A percentile compares a stretch with the other conserved stretches of the same genome.
Conservation (phyloP, 2,888 invertebrate genomes). For the Ophraella communa region DNA sequence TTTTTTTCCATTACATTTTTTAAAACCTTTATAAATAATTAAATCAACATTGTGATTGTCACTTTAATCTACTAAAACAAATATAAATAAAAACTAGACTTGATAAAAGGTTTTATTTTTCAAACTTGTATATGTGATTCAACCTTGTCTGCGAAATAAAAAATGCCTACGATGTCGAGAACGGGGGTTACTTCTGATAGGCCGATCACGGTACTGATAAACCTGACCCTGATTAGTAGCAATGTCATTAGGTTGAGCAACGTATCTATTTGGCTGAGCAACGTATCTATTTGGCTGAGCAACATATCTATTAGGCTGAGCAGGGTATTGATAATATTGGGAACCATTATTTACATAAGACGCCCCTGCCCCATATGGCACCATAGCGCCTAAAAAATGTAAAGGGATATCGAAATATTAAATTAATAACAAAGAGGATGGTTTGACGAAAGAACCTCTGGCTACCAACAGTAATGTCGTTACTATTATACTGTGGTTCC, state of each 20-base stretch:
- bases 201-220: neutral
- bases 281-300: too few species aligned
- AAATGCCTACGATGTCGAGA: too few species aligned
- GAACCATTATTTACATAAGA: neutral
- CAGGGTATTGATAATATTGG: neutral
- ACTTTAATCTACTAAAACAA: too few species aligned
- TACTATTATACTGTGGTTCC: too few species aligned
- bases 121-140: neutral
- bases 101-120: neutral
- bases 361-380: neutral
- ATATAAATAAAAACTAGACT: neutral
- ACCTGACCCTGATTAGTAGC: too few species aligned
- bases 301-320: too few species aligned
- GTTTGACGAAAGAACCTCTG: neutral
- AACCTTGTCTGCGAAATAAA: neutral
- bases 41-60: too few species aligned
- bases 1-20: too few species aligned
- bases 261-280: too few species aligned
- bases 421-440: neutral
- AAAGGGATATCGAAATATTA: neutral
- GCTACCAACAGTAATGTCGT: too few species aligned
- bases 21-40: too few species aligned
- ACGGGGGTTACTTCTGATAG: neutral
- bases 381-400: neutral
- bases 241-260: too few species aligned